phyloP scores from a whole-genome alignment of 2,888 invertebrate species.

The Baccha elongata region DNA sequence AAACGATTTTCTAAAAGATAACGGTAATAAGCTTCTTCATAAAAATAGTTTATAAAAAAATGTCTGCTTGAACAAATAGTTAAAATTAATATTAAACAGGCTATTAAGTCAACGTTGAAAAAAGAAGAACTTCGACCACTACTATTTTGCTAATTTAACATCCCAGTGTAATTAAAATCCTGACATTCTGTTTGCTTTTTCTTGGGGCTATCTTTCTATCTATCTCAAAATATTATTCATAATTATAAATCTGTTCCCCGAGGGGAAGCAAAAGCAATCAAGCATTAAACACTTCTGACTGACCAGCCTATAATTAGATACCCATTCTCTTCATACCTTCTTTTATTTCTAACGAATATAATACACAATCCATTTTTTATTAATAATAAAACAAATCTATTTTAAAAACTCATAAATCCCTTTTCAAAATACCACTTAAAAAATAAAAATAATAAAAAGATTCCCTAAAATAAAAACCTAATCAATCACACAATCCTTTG shows the following conservation, averaged over 20 bases:
- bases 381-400: conserved; percentile 9
- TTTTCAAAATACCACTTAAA: background rate
- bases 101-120: no score
- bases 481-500: conserved; percentile 69
- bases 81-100: no score
- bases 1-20: no score
- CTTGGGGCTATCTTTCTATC: no score
- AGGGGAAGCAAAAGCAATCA: conserved; percentile 8
- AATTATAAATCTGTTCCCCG: background rate
- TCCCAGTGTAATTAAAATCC: no score
- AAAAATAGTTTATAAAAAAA: no score
- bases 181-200: no score
- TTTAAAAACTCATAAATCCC: background rate
- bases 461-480: conserved; percentile 64
- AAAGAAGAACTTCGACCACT: no score
- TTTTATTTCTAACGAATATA: background rate
- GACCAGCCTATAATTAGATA: background rate
- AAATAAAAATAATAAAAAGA: conserved; percentile 14
- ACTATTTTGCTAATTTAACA: no score
- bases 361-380: background rate
- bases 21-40: no score
- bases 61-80: no score
- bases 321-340: background rate
- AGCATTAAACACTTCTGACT: conserved; percentile 12
- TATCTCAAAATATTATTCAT: no score